phyloP scores from a whole-genome alignment of 2,797 vertebrate species.

The Clamator glandarius region DNA sequence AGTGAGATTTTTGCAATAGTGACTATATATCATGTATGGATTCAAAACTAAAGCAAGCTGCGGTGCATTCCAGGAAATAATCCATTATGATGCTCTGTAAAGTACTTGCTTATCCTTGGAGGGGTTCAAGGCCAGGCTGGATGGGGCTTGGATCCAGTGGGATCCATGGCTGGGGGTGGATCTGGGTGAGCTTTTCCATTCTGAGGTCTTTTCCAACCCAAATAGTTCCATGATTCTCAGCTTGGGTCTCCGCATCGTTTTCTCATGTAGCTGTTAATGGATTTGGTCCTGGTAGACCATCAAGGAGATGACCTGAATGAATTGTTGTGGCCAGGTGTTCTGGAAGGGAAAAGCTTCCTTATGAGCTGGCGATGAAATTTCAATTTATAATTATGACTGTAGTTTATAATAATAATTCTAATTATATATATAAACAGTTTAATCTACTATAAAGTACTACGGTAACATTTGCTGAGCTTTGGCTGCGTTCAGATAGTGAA shows the following conservation, averaged over 20 bases:
- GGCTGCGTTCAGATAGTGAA: conserved; percentile 63
- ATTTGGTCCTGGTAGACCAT: not conserved
- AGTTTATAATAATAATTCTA: conserved; percentile 63
- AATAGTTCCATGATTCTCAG: not conserved
- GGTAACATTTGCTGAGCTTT: conserved; percentile 66
- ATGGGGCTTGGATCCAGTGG: too few relatives aligned
- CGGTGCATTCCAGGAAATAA: conserved; percentile 63
- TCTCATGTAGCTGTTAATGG: not conserved
- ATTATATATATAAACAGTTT: conserved; percentile 55
- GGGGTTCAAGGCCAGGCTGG: too few relatives aligned
- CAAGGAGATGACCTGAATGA: not conserved
- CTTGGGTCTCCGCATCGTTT: not conserved
- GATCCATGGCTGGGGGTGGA: too few relatives aligned
- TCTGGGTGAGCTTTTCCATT: too few relatives aligned
- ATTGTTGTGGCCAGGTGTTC: not conserved
- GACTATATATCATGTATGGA: conserved; percentile 57
- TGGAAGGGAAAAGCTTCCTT: not conserved
- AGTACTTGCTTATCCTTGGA: not conserved
- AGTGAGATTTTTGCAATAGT: conserved; percentile 54
- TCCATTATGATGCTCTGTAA: conserved; percentile 7
- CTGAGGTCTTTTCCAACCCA: too few relatives aligned
- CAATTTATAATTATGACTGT: conserved; percentile 14
- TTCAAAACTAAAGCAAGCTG: conserved; percentile 44
- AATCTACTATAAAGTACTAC: conserved; percentile 37
- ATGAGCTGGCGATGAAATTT: not conserved